Conservation (phyloP, 2,113 vertebrate genomes). For the Sinocyclocheilus anophthalmus region DNA sequence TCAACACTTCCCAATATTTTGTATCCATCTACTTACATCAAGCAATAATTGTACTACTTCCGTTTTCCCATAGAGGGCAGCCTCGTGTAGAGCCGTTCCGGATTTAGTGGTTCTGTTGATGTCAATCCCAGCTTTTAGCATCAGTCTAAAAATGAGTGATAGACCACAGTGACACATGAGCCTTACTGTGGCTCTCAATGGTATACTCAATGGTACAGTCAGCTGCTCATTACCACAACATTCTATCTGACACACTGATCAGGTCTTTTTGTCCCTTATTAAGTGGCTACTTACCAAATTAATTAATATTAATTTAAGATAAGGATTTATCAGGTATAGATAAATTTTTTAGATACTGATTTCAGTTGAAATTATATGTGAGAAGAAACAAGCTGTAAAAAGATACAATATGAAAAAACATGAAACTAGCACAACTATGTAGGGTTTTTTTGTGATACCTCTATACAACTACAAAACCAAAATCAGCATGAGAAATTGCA, state of each 20-base stretch:
- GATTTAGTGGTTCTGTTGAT: constrained; percentile 94
- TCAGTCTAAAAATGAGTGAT: constrained; percentile 75
- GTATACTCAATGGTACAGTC: not conserved
- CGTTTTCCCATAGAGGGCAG: constrained; percentile 90
- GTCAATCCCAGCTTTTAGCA: constrained; percentile 91
- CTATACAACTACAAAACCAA: not conserved
- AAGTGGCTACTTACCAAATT: not conserved
- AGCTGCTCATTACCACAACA: not conserved
- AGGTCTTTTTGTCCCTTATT: not conserved
- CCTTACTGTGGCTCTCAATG: not conserved
- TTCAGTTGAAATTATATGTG: not conserved
- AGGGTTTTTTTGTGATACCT: not conserved
- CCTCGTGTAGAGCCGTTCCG: constrained; percentile 90
- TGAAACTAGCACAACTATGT: not conserved
- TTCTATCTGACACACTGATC: not conserved
- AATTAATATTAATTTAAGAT: not conserved
- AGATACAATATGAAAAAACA: not conserved
- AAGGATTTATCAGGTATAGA: no score
- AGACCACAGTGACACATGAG: not conserved
- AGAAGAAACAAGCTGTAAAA: not conserved
- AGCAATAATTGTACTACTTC: constrained; percentile 92
- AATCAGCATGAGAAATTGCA: not conserved
- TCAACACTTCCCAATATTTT: not conserved
- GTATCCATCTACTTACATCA: constrained; percentile 77
- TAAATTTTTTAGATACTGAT: not conserved